phyloP scores from a whole-genome alignment of 1,140 invertebrate genomes.

The Goniozus legneri region DNA sequence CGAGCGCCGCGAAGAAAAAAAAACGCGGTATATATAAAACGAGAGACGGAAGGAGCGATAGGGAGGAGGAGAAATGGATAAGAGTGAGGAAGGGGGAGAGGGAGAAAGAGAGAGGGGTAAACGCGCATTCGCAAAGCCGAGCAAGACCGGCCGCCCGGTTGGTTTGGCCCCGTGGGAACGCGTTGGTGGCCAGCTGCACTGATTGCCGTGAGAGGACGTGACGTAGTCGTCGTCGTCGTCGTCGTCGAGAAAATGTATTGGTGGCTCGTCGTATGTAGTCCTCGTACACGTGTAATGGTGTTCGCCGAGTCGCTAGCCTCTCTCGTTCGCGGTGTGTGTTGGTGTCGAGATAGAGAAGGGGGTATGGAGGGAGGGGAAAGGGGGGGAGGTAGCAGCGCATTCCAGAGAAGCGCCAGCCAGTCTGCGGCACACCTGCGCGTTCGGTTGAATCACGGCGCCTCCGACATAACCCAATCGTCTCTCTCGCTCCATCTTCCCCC shows the following conservation, averaged over 20 bases:
- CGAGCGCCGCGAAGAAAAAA: no score
- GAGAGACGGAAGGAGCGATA: no score
- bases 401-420: constrained; percentile 52
- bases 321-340: constrained; percentile 2
- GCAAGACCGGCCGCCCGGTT: constrained; percentile 33
- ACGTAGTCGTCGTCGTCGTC: constrained; percentile 29
- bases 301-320: neutral
- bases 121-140: constrained; percentile 28
- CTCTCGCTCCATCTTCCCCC: constrained; percentile 3
- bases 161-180: constrained; percentile 51
- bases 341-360: constrained; percentile 5
- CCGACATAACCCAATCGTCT: constrained; percentile 39
- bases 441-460: constrained; percentile 53
- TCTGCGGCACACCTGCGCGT: constrained; percentile 53
- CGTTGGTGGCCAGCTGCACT: constrained; percentile 53
- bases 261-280: neutral
- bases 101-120: constrained; percentile 15
- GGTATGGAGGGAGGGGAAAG: constrained; percentile 8
- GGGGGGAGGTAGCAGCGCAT: constrained; percentile 36
- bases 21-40: no score
- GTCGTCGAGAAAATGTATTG: no score
- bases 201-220: constrained; percentile 46
- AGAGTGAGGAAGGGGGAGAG: constrained; percentile 1
- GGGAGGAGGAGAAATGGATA: constrained; percentile 2
- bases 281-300: neutral